Evolutionary conservation across 1,140 invertebrate genomes (phyloP).

Genomic region (Drosophila ficusphila): DNA sequence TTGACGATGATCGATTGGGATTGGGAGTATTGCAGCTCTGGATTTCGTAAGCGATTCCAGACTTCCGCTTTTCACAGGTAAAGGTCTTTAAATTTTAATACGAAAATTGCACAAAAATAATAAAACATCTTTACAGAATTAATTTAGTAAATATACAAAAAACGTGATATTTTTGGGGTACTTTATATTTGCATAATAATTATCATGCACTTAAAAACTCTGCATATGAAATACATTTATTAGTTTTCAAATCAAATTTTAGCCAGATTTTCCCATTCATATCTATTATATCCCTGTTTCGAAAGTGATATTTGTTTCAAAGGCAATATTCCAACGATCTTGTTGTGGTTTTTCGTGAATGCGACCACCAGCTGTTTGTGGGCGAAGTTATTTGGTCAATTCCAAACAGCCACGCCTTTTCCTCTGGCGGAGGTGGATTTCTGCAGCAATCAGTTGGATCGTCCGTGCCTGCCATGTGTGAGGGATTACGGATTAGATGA

Average conservation of each 20-base stretch:
- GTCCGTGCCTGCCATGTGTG: constrained; percentile 36
- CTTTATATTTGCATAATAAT: no score
- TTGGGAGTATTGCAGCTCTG: not conserved
- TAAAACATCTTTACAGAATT: no score
- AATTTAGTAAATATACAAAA: no score
- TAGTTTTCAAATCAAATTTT: no score
- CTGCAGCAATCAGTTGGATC: not conserved
- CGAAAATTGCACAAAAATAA: no score
- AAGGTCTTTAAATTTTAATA: no score
- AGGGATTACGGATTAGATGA: constrained; percentile 49
- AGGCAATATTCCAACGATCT: not conserved
- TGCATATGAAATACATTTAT: no score
- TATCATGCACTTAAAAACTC: no score
- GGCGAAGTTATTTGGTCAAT: not conserved
- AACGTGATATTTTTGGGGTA: no score
- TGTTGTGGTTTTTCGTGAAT: not conserved
- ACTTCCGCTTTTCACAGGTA: not conserved
- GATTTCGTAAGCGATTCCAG: not conserved
- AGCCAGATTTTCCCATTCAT: no score
- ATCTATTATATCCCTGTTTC: not conserved
- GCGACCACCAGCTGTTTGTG: constrained; percentile 4
- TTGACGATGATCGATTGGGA: constrained; percentile 29
- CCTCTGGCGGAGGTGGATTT: not conserved
- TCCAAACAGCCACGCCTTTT: not conserved
- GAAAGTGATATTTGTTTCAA: not conserved